Base-by-base conservation (phyloP, 1,140 invertebrate genomes). In the Euwallacea fornicatus region DNA sequence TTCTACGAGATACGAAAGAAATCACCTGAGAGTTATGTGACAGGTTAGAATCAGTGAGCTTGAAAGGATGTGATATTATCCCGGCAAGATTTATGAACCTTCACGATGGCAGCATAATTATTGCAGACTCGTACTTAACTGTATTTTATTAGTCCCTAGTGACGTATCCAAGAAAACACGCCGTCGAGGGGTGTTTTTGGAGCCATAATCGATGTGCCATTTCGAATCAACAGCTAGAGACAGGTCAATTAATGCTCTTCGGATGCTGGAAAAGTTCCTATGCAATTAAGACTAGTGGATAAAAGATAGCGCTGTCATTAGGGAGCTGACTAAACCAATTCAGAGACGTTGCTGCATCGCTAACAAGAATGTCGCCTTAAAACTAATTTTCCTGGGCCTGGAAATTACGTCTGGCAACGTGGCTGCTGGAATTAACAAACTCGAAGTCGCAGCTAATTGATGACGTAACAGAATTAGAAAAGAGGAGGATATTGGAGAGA, bases 21-120 rank as follows among this genome's bases (percentile, higher is more conserved):
- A 55, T 60, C 67, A 69, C 67, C 67, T 62, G 58, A 69, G 67
- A 69, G 42, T 62, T 62, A 69, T 69, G 67, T 69, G 67, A 69
- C 67, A 62, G 59, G 67, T 62, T 44, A 62, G 33, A 69, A 69
- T 69, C 67, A 69, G 67, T 62, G 67, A 69, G 58, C 67, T 69
- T 33, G 67, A 69, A 69, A 69, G 56, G 67, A 69, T 62, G 58
- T 50, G 67, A 69, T 69, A 69, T 69, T 69, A 69, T 69, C 67
- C 59, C 8, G 67, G 8, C 7, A 59, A 62, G 67, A 69, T 69
- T 69, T 69, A 69, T 69, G 41, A 41, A 62, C 67, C 59, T 62
- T 55, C 46, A 54, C 46, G 67, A 62, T 62, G 67, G 67, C 59
- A 69, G 47, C 59, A 69, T 61, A 61, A 69, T 69, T 62, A 69